A percentile compares a stretch with the other conserved stretches of the same genome.
phyloP scores from a whole-genome alignment of 2,797 vertebrate genomes.

The Xenentodon cancila region DNA sequence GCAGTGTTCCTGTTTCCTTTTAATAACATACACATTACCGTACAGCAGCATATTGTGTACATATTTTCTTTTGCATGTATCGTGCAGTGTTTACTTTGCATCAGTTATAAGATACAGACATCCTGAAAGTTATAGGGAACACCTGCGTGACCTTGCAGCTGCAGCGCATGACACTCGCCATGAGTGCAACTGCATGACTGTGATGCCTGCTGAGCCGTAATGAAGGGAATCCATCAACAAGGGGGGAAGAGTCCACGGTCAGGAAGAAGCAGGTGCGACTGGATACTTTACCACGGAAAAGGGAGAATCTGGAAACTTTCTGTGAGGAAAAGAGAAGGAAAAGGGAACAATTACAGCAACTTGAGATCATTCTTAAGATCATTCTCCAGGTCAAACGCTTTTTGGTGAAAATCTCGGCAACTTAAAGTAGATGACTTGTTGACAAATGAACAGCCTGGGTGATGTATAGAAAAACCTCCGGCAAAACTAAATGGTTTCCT shows the following conservation, averaged over 20 bases:
- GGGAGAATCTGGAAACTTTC: slow-evolving; percentile 30
- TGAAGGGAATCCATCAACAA: slow-evolving; percentile 73
- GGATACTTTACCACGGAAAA: slow-evolving; percentile 6
- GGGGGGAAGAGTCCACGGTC: slow-evolving; percentile 38
- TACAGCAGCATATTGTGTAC: slow-evolving; percentile 5
- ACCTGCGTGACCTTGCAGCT: slow-evolving; percentile 69
- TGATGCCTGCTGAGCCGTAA: slow-evolving; percentile 57
- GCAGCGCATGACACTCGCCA: slow-evolving; percentile 40
- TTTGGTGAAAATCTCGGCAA: slow-evolving; percentile 33
- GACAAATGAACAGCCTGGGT: slow-evolving; percentile 54
- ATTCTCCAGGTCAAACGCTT: slow-evolving; percentile 30
- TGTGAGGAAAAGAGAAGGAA: slow-evolving; percentile 1
- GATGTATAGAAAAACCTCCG: slow-evolving; percentile 66
- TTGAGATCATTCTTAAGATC: slow-evolving; percentile 36
- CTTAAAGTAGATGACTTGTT: slow-evolving; percentile 38
- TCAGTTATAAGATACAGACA: slow-evolving; percentile 29
- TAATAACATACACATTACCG: neutral
- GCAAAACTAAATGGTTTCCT: slow-evolving; percentile 63
- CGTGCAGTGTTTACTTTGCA: slow-evolving; percentile 39
- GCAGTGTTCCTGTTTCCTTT: slow-evolving; percentile 1
- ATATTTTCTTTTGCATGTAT: slow-evolving; percentile 28
- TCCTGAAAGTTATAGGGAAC: slow-evolving; percentile 34
- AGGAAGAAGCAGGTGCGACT: slow-evolving; percentile 64
- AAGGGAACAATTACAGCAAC: slow-evolving; percentile 34
- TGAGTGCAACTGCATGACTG: slow-evolving; percentile 53